These are phyloP conservation scores for Cecropterus lyciades DNA, from an alignment of 1,140 invertebrate genomes.

Conservation along the genomic window DNA sequence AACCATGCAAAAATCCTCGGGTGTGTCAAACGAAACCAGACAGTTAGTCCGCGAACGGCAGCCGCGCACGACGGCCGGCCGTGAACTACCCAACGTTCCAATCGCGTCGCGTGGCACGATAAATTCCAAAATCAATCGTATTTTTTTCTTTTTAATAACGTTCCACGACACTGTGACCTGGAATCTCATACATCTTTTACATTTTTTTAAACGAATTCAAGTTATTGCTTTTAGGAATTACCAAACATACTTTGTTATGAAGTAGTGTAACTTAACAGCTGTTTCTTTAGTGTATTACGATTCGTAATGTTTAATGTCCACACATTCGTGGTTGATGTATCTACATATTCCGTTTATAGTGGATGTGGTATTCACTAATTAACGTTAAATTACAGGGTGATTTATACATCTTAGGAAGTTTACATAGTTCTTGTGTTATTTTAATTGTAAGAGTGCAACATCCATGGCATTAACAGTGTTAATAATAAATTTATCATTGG, in stretches of 20 bases:
- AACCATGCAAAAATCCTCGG: slow-evolving; percentile 34
- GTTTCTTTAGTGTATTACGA: slow-evolving; percentile 1
- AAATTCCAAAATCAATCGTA: slow-evolving; percentile 3
- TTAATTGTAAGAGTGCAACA: too few relatives aligned
- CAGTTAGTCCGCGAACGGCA: slow-evolving; percentile 29
- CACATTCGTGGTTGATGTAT: not conserved
- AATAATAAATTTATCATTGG: too few relatives aligned
- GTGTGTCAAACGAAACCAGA: slow-evolving; percentile 28
- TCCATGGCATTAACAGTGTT: too few relatives aligned
- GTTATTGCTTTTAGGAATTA: not conserved
- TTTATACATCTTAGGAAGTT: too few relatives aligned
- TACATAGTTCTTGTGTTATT: too few relatives aligned
- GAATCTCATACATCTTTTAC: slow-evolving; percentile 3
- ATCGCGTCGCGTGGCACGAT: slow-evolving; percentile 25
- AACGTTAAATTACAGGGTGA: not conserved
- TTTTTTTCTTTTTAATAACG: slow-evolving; percentile 6
- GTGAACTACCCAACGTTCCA: slow-evolving; percentile 11
- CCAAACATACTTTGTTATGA: not conserved
- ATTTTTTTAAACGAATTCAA: not conserved
- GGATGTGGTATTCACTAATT: not conserved
- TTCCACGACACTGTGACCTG: not conserved
- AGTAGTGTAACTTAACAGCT: slow-evolving; percentile 19
- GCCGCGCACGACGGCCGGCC: slow-evolving; percentile 17
- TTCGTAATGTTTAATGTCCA: not conserved
- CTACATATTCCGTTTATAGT: not conserved